Base-by-base conservation (phyloP, 2,888 invertebrate species). In the Bedellia somnulentella region DNA sequence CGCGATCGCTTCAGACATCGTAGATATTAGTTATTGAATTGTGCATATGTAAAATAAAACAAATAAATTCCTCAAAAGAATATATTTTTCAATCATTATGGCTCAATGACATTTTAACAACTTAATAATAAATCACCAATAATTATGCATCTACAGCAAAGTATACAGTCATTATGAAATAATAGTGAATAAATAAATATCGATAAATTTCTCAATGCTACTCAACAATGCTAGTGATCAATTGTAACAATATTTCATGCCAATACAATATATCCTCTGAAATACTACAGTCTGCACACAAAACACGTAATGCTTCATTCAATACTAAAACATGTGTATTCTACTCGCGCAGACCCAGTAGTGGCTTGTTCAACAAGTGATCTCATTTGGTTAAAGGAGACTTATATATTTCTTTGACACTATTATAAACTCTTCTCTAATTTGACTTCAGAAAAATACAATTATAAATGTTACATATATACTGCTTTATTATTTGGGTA, bases 81-180 rank as follows among this genome's bases (percentile, higher is more conserved):
- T 75, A 73, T 75, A 75, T 71, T 73, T 35, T 59, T 71, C 67
- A 71, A 66, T 75, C 73, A 71, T 75, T 73, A 75, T 75, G 73
- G 75, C 75, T 73, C 70, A 66, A 70, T 71, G 73, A 73, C 67
- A 73, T 61, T 68, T 64, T 68, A 73, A 73, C 73, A 73, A 75
- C 71, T 73, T 73, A 75, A 58, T 52, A 64, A 73, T 67, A 73
- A 62, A 67, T 71, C 70, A 71, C 63, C 62, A 60, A 60, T 58
- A 66, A 56, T 63, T 66, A 71, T 66, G 64, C 58, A 60, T 57
- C 70, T 71, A 70, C 64, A 66, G 64, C 56, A 54, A 64, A 62
- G 53, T 44, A 28, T 55, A 61, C 51, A 49, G 51, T 57, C 9
- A 18, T 6, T 18, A 18, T 52, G 49, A 64, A 68, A 59, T 59